phyloP scores from a whole-genome alignment of 2,113 vertebrate species.

The Cryptomyrus ogoouensis region DNA sequence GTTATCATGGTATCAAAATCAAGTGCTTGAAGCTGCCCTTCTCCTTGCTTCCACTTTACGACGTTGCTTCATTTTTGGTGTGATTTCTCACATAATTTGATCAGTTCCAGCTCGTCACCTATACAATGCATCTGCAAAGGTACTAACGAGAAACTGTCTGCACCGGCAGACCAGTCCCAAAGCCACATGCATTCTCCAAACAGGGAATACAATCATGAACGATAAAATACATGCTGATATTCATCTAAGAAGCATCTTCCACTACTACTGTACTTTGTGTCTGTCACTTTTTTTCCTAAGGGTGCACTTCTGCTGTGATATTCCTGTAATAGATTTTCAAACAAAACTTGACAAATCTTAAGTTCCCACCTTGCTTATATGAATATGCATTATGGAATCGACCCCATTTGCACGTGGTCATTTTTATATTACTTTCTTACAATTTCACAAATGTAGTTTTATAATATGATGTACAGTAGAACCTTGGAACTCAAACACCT shows the following conservation, averaged over 20 bases:
- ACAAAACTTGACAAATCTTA: not conserved
- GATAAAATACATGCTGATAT: not conserved
- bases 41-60: not conserved
- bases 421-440: not conserved
- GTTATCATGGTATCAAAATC: not conserved
- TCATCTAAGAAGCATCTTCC: not conserved
- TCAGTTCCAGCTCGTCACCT: not conserved
- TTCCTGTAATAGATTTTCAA: not conserved
- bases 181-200: not conserved
- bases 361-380: not conserved
- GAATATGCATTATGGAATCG: not conserved
- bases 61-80: not conserved
- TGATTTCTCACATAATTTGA: not conserved
- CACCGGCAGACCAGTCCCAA: not conserved
- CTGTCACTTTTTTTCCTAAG: not conserved
- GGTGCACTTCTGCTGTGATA: not conserved
- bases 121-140: not conserved
- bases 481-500: too few species aligned
- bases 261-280: not conserved
- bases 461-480: not conserved
- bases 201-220: not conserved
- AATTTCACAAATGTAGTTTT: not conserved
- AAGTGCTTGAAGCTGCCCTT: not conserved
- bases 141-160: not conserved
- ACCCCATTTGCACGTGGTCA: not conserved